These are phyloP conservation scores for Poeciliopsis turrubarensis DNA, from an alignment of 2,113 vertebrate species.

Conservation along the genomic window DNA sequence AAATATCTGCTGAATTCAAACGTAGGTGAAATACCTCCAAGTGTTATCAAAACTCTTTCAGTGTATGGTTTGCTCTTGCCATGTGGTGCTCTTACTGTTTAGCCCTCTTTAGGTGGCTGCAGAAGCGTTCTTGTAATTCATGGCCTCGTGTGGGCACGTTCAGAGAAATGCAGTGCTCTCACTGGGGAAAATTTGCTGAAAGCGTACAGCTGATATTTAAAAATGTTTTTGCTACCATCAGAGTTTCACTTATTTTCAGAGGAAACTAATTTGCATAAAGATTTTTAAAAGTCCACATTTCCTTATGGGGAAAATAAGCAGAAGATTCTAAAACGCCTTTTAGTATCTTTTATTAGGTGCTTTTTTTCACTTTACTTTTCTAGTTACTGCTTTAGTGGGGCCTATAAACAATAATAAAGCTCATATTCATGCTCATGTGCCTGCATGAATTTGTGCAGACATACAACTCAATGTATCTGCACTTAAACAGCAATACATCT, in stretches of 20 bases:
- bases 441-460: background rate
- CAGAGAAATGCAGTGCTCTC: background rate
- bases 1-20: background rate
- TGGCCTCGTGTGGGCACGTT: background rate
- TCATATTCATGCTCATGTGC: background rate
- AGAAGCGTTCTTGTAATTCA: conserved; percentile 1
- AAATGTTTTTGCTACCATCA: conserved; percentile 16
- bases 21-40: background rate
- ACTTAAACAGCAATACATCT: background rate
- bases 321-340: conserved; percentile 16
- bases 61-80: background rate
- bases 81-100: background rate
- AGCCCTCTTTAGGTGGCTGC: background rate
- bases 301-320: conserved; percentile 16
- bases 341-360: conserved; percentile 18
- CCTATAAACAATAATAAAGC: conserved; percentile 5
- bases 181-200: background rate
- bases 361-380: background rate
- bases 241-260: conserved; percentile 13
- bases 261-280: conserved; percentile 56
- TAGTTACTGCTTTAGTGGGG: background rate
- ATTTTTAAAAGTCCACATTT: conserved; percentile 23
- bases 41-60: background rate
- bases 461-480: background rate
- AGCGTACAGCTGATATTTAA: background rate